A percentile compares a stretch with the other conserved stretches of the same genome.
phyloP scores from a whole-genome alignment of 2,113 vertebrate genomes.

The Eubucco bourcierii region DNA sequence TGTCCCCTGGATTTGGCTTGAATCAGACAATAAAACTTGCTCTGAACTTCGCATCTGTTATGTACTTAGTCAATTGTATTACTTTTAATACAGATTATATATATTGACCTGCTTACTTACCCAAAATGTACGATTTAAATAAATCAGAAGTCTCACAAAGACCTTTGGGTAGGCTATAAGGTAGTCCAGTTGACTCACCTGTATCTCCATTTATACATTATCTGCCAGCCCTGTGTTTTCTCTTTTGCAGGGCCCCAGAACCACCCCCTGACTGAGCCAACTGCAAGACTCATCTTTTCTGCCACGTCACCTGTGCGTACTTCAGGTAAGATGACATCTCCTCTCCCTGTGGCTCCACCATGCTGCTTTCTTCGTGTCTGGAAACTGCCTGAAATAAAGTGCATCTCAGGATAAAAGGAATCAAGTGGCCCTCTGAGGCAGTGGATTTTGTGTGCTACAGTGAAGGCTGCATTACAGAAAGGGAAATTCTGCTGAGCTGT shows the following conservation, averaged over 20 bases:
- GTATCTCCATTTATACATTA: background rate
- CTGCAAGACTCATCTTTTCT: background rate
- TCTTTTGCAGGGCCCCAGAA: background rate
- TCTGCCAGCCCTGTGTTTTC: background rate
- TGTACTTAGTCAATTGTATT: background rate
- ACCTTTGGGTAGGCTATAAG: background rate
- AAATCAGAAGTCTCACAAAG: background rate
- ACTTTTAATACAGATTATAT: background rate
- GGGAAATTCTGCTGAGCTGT: background rate
- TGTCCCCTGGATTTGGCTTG: background rate
- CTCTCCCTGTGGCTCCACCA: background rate
- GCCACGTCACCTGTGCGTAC: background rate
- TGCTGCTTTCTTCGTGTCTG: background rate
- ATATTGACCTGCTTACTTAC: background rate
- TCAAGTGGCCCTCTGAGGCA: background rate
- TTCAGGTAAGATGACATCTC: background rate
- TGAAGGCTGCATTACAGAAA: background rate
- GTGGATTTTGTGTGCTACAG: background rate
- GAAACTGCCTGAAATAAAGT: background rate
- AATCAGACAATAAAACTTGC: background rate
- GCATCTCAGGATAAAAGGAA: background rate
- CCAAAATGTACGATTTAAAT: background rate
- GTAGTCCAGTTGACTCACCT: background rate
- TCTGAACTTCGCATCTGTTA: background rate
- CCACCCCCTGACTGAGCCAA: rapidly evolving